These are phyloP conservation scores for Paedocypris sp. DNA, from an alignment of 2,113 vertebrate genomes.

Conservation along the genomic window DNA sequence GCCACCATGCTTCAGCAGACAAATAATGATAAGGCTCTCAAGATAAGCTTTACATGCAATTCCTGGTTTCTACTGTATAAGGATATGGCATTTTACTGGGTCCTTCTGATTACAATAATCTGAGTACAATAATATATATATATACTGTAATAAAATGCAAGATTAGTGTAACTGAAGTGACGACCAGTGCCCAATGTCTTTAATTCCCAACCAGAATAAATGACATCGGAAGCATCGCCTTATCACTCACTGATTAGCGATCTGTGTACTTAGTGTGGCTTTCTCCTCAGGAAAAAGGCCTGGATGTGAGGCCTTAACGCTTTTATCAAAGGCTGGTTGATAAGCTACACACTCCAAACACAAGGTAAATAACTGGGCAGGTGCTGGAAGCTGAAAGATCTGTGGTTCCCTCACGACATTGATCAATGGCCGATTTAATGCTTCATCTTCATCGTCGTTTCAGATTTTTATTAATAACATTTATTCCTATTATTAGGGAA, in stretches of 20 bases:
- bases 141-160: neutral
- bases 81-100: too few relatives aligned
- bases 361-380: slow-evolving; percentile 32
- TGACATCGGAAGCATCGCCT: slow-evolving; percentile 20
- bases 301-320: slow-evolving; percentile 26
- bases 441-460: too few relatives aligned
- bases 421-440: too few relatives aligned
- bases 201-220: slow-evolving; percentile 30
- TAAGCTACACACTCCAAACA: slow-evolving; percentile 30
- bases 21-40: slow-evolving; percentile 14
- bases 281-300: slow-evolving; percentile 17
- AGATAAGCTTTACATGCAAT: slow-evolving; percentile 6
- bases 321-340: slow-evolving; percentile 33
- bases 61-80: too few relatives aligned
- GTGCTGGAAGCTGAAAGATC: slow-evolving; percentile 24
- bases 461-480: too few relatives aligned
- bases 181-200: neutral
- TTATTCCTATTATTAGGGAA: too few relatives aligned
- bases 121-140: neutral
- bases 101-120: too few relatives aligned
- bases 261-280: slow-evolving; percentile 30
- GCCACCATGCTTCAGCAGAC: slow-evolving; percentile 15
- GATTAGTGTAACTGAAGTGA: neutral
- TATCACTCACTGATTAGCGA: slow-evolving; percentile 35
- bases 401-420: neutral